Evolutionary conservation across 2,888 invertebrate genomes (phyloP), one percentile per base, ranked within the genome.

Genomic region (Acleris laterana): DNA sequence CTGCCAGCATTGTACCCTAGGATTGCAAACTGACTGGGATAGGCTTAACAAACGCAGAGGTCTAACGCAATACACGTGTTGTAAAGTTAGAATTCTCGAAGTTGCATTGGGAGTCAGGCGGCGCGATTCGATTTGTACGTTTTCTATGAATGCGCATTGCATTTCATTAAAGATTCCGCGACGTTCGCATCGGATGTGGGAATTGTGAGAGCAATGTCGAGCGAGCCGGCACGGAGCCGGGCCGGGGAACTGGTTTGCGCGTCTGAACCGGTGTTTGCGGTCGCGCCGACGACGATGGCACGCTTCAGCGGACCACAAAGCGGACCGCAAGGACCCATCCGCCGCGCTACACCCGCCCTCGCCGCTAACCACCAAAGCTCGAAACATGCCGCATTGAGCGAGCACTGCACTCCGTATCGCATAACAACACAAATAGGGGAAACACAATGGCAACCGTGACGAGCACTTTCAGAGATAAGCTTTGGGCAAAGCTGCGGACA

Each of bases 251-350:
- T 78, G 89, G 88, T 90, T 89, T 82, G 78, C 80, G 71, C 69
- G 82, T 77, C 78, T 76, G 75, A 78, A 71, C 74, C 79, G 76
- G 77, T 82, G 88, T 86, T 86, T 90, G 89, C 84, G 91, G 91
- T 90, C 83, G 79, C 84, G 80, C 79, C 81, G 76, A 73, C 77
- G 81, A 78, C 74, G 82, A 80, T 78, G 78, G 81, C 79, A 84
- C 83, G 85, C 83, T 83, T 79, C 82, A 80, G 68, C 77, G 84
- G 72, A 85, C 83, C 88, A 84, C 89, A 87, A 88, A 90, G 84
- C 81, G 77, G 75, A 81, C 83, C 85, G 84, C 84, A 78, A 73
- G 74, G 74, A 80, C 72, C 63, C 71, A 74, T 70, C 76, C 72
- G 71, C 71, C 72, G 69, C 63, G 20, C 32, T 11, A 7, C 22